Evolutionary conservation across 53 echinoderm and acorn worm genomes (phyloP).

Genomic region (Paracentrotus lividus): DNA sequence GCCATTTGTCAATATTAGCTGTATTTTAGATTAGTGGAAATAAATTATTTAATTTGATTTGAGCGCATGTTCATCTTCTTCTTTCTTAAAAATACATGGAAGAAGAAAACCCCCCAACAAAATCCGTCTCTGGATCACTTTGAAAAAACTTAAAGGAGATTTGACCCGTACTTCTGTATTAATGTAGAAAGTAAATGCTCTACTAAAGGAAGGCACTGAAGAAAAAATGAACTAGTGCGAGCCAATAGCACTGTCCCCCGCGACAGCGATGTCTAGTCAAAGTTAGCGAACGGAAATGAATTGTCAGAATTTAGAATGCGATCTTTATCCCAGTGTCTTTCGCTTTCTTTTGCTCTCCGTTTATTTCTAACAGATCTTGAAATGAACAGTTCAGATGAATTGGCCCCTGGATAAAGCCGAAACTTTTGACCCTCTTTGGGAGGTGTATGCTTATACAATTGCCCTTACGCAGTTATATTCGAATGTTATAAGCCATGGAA

Average conservation of each 20-base stretch:
- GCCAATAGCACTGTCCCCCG: constrained; percentile 47
- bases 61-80: too few species aligned
- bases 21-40: too few species aligned
- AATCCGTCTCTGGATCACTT: background rate
- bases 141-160: background rate
- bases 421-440: constrained; percentile 29
- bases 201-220: background rate
- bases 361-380: background rate
- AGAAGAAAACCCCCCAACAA: background rate
- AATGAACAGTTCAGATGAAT: background rate
- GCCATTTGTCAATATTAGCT: too few species aligned
- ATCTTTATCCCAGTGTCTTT: constrained; percentile 48
- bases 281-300: constrained; percentile 57
- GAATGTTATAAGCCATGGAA: too few species aligned
- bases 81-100: background rate
- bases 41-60: too few species aligned
- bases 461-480: too few species aligned
- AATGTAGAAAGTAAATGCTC: background rate
- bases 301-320: constrained; percentile 57
- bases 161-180: background rate
- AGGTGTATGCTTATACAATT: background rate
- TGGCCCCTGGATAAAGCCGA: constrained; percentile 9
- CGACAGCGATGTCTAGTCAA: constrained; percentile 37
- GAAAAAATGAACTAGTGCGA: constrained; percentile 27
- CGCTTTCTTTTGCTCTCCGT: background rate